Conservation (phyloP, 2,113 vertebrate genomes). For the Delphinapterus leucas region DNA sequence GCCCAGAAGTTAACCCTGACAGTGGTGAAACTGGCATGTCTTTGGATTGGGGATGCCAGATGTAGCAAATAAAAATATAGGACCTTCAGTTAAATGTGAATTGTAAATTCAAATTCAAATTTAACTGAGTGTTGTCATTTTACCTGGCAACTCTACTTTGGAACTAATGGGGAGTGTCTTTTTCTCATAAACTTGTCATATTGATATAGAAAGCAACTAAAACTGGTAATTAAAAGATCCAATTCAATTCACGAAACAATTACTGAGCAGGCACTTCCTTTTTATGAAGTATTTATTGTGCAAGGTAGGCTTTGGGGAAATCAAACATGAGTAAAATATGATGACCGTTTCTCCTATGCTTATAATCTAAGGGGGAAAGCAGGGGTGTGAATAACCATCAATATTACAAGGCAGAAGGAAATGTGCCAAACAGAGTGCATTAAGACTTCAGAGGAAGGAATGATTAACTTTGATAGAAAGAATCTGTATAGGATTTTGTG, state of each 20-base stretch:
- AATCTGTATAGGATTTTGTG: neutral
- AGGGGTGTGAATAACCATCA: neutral
- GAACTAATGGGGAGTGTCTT: neutral
- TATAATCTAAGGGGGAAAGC: neutral
- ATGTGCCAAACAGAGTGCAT: neutral
- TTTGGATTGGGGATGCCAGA: neutral
- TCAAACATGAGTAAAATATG: neutral
- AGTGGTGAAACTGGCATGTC: neutral
- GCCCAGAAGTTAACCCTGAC: neutral
- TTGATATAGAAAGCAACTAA: neutral
- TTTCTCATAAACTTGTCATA: neutral
- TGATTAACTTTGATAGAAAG: neutral
- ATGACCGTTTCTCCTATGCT: neutral
- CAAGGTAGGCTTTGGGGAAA: neutral
- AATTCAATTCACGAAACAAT: neutral
- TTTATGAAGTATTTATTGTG: neutral
- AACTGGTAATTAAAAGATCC: neutral
- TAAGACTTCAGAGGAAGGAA: neutral
- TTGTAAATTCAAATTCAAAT: slow-evolving; percentile 4
- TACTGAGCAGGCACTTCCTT: neutral
- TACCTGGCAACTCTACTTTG: neutral
- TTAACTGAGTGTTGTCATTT: neutral
- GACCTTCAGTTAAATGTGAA: neutral
- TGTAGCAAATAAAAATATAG: neutral
- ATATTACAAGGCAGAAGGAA: neutral